Base-by-base conservation (phyloP, 2,113 vertebrate species). In the Cyphomyrus plagiostoma region DNA sequence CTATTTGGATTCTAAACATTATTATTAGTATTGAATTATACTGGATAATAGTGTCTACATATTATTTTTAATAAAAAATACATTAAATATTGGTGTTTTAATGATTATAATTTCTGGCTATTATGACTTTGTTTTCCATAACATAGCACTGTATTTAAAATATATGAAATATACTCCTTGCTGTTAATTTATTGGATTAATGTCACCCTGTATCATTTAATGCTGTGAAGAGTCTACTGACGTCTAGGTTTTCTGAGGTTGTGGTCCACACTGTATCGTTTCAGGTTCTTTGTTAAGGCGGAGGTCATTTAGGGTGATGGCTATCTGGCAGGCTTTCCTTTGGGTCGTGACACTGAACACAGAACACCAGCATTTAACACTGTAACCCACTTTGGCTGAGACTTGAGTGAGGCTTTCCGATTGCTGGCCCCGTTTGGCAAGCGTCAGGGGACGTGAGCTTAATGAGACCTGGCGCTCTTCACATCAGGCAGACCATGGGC, bases 291-390 rank as follows among this genome's bases (percentile, higher is more conserved):
- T 42, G 19, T 80, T 80, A 80, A 35, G 35, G 35, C 42, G 74
- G 84, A 87, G 11, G 19, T 53, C 30, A 13, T 52, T 8, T 19
- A 23, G 8, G 11, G 85, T 42, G 26, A 74, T 19, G n/a, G 0
- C n/a, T 30, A 3, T n/a, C 30, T 42, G 17, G 49, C 39, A 82
- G 35, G 6, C 21, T 8, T 50, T 15, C 1, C 77, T 39, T 50
- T 45, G 58, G 42, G 52, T 8, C 17, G 17, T 84, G 45, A 48
- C 8, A 21, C 82, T 48, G 82, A 48, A 46, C 48, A 4, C 84
- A 26, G 88, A 77, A 77, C 80, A 13, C 2, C 4, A 45, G 58
- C 10, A 26, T 87, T 82, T 90, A 90, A 90, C 90, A 89, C 83
- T 45, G 46, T 87, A 87, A 90, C 83, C 88, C 70, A 87, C 62